These are phyloP conservation scores for Anisognathus igniventris DNA, from an alignment of 2,797 vertebrate genomes.

Conservation along the genomic window DNA sequence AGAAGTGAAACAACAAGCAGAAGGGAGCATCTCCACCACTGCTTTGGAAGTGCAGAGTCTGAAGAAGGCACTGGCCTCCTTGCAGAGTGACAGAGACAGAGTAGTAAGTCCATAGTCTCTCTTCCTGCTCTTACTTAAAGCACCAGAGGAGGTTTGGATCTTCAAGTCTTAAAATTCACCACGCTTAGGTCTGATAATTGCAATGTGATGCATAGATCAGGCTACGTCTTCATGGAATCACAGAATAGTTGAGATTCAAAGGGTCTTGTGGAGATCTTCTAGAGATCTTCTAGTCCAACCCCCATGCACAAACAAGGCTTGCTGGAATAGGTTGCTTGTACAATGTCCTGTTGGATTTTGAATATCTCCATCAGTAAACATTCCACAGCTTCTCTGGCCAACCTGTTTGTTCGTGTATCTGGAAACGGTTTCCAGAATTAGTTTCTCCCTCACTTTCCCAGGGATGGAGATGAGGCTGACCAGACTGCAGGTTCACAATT, in stretches of 20 bases:
- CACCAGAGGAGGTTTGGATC: background rate
- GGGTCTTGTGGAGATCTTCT: background rate
- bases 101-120: constrained; percentile 78
- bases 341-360: background rate
- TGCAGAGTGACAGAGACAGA: constrained; percentile 91
- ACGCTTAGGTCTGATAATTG: background rate
- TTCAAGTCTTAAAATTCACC: background rate
- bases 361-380: background rate
- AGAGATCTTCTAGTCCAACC: background rate
- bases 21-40: constrained; percentile 21
- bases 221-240: background rate
- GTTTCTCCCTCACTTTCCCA: background rate
- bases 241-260: background rate
- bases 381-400: background rate
- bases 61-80: constrained; percentile 89
- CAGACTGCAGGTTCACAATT: background rate
- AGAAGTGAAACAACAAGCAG: constrained; percentile 58
- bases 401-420: background rate
- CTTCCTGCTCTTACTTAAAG: background rate
- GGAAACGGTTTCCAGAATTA: background rate
- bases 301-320: background rate
- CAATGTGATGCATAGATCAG: background rate
- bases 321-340: background rate
- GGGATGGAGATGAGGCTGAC: background rate
- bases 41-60: constrained; percentile 85